Percentiles rank a stretch among this genome's conserved stretches.
phyloP scores from a whole-genome alignment of 2,888 invertebrate genomes.

The Drosophila barbarae region DNA sequence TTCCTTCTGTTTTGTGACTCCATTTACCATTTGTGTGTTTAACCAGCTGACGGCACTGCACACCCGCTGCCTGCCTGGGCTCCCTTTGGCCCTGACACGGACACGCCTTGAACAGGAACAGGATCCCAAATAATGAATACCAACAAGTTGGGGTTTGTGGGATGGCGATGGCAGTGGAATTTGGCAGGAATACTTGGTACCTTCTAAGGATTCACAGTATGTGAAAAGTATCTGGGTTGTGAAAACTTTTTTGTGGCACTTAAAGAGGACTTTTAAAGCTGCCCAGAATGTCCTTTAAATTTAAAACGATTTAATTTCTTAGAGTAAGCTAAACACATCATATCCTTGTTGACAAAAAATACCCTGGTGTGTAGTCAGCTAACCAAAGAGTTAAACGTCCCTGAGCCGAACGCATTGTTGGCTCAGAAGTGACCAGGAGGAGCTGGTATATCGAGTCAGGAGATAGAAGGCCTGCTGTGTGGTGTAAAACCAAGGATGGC shows the following conservation, averaged over 20 bases:
- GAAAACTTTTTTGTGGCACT: background rate
- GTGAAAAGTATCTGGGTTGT: background rate
- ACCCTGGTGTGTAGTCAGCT: slow-evolving; percentile 6
- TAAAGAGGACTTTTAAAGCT: background rate
- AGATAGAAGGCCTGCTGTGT: slow-evolving; percentile 13
- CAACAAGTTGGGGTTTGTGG: slow-evolving; percentile 4
- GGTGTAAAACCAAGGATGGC: slow-evolving; percentile 2
- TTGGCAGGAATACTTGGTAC: background rate
- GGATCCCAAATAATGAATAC: slow-evolving; percentile 43
- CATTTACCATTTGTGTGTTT: slow-evolving; percentile 58
- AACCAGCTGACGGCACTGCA: slow-evolving; percentile 60
- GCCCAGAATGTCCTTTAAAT: background rate
- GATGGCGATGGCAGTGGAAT: background rate
- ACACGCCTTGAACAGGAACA: slow-evolving; percentile 29
- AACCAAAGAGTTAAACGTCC: slow-evolving; percentile 35
- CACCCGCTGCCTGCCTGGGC: slow-evolving; percentile 9
- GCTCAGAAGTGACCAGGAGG: slow-evolving; percentile 28
- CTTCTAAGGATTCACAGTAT: slow-evolving; percentile 3
- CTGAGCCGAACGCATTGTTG: slow-evolving; percentile 18
- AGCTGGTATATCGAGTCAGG: slow-evolving; percentile 1
- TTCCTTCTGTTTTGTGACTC: slow-evolving; percentile 38
- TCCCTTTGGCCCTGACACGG: slow-evolving; percentile 24
- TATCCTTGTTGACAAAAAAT: background rate
- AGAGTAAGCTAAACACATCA: background rate
- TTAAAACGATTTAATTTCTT: background rate